Conservation (phyloP, 2,888 invertebrate genomes). For the Heliconius charithonia region DNA sequence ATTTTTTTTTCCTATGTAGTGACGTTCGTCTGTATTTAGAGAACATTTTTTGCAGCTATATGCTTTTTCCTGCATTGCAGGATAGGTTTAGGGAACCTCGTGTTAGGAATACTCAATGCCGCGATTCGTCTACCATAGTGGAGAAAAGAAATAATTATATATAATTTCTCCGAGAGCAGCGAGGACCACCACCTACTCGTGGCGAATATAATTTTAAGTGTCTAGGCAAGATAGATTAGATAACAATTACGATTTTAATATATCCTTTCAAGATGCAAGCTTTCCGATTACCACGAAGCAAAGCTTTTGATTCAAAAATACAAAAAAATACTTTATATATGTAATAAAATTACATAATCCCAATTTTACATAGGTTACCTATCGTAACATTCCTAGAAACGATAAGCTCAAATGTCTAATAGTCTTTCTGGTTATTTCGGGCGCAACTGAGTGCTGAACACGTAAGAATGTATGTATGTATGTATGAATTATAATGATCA, state of each 20-base stretch:
- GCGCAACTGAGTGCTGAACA: constrained; percentile 13
- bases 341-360: not conserved
- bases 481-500: constrained; percentile 28
- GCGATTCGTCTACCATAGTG: too few species aligned
- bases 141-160: too few species aligned
- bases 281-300: not conserved
- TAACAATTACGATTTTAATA: not conserved
- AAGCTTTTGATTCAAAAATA: not conserved
- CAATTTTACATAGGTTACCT: not conserved
- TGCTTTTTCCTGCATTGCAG: too few species aligned
- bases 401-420: constrained; percentile 22
- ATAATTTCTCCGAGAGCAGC: too few species aligned
- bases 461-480: constrained; percentile 15
- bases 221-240: not conserved
- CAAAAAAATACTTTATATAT: not conserved
- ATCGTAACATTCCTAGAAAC: constrained; percentile 18
- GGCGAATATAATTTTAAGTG: not conserved
- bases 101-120: too few species aligned
- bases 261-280: not conserved
- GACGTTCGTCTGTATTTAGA: too few species aligned
- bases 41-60: too few species aligned
- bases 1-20: not conserved
- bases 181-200: too few species aligned
- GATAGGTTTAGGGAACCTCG: too few species aligned
- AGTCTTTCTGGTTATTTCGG: constrained; percentile 35